These are phyloP conservation scores for Campodea augens DNA, from an alignment of 1,140 invertebrate species.

Conservation along the genomic window DNA sequence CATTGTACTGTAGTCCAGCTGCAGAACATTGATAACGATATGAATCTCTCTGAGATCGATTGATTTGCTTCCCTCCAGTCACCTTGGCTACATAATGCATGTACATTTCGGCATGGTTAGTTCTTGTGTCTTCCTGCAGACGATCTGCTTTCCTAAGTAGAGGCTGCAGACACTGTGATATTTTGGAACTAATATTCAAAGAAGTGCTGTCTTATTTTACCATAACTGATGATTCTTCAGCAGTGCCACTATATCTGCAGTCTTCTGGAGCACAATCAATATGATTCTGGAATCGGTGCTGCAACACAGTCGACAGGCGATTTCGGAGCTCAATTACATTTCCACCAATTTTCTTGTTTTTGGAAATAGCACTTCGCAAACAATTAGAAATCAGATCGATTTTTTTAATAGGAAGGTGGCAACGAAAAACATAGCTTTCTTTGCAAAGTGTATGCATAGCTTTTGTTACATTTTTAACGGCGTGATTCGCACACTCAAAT, in stretches of 20 bases:
- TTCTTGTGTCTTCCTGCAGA: not conserved
- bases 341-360: not conserved
- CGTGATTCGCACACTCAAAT: not conserved
- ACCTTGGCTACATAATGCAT: not conserved
- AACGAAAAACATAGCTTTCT: not conserved
- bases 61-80: too few relatives aligned
- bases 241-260: not conserved
- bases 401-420: not conserved
- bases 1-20: not conserved
- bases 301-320: not conserved
- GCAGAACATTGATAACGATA: not conserved
- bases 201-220: not conserved
- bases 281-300: not conserved
- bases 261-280: not conserved
- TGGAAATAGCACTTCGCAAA: not conserved
- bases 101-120: slow-evolving; percentile 1
- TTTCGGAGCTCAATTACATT: not conserved
- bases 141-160: not conserved
- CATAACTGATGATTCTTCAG: not conserved
- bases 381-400: not conserved
- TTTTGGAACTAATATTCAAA: not conserved
- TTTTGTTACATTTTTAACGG: not conserved
- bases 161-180: not conserved
- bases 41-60: not conserved
- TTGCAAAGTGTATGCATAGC: not conserved